phyloP scores from a whole-genome alignment of 1,140 invertebrate genomes.

The Drosophila neocordata region DNA sequence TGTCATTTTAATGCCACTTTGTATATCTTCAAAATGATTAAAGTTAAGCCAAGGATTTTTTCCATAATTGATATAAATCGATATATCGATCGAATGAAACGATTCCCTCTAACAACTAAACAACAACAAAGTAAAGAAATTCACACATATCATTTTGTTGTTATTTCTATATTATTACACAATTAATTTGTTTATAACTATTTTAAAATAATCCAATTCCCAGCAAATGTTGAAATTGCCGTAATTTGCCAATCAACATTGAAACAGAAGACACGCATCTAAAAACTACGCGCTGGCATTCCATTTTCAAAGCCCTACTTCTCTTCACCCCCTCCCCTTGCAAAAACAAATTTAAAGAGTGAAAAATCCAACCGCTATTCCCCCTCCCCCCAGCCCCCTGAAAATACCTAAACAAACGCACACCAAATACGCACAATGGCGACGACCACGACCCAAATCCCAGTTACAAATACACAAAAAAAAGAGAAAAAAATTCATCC shows the following conservation, averaged over 20 bases:
- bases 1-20: too few species aligned
- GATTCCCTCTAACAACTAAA: too few species aligned
- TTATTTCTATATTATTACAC: conserved; percentile 28
- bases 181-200: conserved; percentile 79
- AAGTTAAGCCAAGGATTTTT: background rate
- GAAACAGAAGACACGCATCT: conserved; percentile 58
- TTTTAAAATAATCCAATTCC: conserved; percentile 76
- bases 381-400: background rate
- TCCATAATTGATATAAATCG: too few species aligned
- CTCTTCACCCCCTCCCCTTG: background rate
- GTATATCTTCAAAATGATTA: background rate
- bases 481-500: conserved; percentile 1
- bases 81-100: too few species aligned
- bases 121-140: too few species aligned
- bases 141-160: background rate
- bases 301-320: background rate
- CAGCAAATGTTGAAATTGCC: conserved; percentile 58
- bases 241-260: conserved; percentile 80
- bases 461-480: conserved; percentile 27
- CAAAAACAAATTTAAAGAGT: background rate
- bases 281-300: conserved; percentile 36
- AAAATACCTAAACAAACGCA: background rate
- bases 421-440: conserved; percentile 49
- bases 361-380: too few species aligned
- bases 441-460: conserved; percentile 76